Base-by-base conservation (phyloP, 2,888 invertebrate genomes). In the Pelosia muscerda region DNA sequence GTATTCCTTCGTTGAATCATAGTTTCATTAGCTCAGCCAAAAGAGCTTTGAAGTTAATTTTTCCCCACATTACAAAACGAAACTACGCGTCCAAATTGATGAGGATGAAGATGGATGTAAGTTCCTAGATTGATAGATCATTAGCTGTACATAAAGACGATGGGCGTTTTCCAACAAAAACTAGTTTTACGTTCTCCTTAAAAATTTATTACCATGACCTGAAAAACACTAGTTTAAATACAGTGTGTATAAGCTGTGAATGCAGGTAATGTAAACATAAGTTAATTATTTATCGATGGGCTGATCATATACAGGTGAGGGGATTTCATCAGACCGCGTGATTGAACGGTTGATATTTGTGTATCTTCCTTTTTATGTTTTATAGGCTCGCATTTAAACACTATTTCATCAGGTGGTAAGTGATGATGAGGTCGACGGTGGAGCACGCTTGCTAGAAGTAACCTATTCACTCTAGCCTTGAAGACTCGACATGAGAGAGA, bases 171-270 rank as follows among this genome's bases (percentile, higher is more conserved):
- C 38, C 38, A 54, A 64, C 38, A 65, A 72, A 65, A 74, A 64
- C 74, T 70, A 70, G 69, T 59, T 69, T 34, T 26, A 63, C 60
- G 63, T 79, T 68, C 70, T 22, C 23, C 74, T 77, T 72, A 74
- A 65, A 66, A 65, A 65, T 81, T 73, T 81, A 81, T 71, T 79
- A 71, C 73, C 70, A 73, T 79, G 79, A 79, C 77, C 79, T 72
- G 69, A 80, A 77, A 75, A 77, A 79, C 73, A 77, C 63, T 64
- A 71, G 67, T 62, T 74, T 72, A 78, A 72, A 75, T 72, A 71
- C 72, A 73, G 71, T 77, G 9, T 13, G 34, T 11, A 23, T 59
- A 34, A 59, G 23, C 38, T 59, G 71, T 73, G 68, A 70, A 74
- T 69, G 69, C 66, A 67, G 73, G 73, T 70, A 75, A 77, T 68